phyloP scores from a whole-genome alignment of 2,797 vertebrate species.

The Rhinatrema bivittatum region DNA sequence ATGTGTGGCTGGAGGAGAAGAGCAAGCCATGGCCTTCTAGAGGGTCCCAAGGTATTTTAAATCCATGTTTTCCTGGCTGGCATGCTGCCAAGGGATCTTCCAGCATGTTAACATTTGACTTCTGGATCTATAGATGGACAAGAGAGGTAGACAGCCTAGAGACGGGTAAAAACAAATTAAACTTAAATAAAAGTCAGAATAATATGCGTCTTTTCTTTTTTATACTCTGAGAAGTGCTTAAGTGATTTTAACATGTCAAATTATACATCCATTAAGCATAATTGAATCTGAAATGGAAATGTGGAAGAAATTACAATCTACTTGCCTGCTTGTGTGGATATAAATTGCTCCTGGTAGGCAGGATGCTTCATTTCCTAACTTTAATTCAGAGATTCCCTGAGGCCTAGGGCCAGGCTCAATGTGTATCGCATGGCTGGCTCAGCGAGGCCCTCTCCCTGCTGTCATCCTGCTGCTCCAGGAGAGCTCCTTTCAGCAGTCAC shows the following conservation, averaged over 20 bases:
- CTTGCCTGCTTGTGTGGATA: conserved; percentile 47
- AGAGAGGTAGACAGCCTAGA: too few species aligned
- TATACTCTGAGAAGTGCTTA: conserved; percentile 23
- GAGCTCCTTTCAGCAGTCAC: too few species aligned
- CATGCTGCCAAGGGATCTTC: too few species aligned
- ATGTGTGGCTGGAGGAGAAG: too few species aligned
- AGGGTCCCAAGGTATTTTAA: too few species aligned
- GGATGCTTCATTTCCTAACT: conserved; percentile 48
- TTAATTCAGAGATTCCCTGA: conserved; percentile 32
- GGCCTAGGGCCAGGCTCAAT: conserved; percentile 39
- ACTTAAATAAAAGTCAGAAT: too few species aligned
- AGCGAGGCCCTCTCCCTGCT: conserved; percentile 34
- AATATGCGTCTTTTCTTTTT: too few species aligned
- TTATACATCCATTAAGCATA: conserved; percentile 42
- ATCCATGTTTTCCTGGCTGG: too few species aligned
- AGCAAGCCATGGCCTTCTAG: too few species aligned
- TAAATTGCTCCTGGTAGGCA: conserved; percentile 39
- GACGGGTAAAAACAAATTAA: too few species aligned
- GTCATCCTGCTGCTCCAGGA: conserved; percentile 20
- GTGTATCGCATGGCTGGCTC: conserved; percentile 47
- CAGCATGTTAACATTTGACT: too few species aligned
- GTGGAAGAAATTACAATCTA: conserved; percentile 36
- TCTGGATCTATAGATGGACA: too few species aligned
- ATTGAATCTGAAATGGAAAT: conserved; percentile 46
- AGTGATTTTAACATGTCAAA: conserved; percentile 44